Evolutionary conservation across 2,113 vertebrate genomes (phyloP).

Genomic region (Barnardius zonarius): DNA sequence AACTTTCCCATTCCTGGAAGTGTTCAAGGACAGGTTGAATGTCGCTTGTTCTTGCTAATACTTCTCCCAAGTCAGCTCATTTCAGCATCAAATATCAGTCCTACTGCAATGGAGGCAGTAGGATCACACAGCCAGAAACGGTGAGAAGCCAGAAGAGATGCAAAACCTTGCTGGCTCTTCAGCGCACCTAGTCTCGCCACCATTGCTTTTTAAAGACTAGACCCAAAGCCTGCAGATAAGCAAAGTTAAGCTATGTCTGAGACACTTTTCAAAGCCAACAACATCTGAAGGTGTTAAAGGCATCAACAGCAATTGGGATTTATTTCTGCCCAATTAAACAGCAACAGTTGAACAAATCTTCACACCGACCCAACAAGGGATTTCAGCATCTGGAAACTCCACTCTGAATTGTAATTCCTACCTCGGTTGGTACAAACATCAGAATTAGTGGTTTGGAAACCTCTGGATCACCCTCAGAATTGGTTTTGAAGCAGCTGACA

Average conservation of each 20-base stretch:
- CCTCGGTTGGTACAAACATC: not conserved
- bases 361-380: not conserved
- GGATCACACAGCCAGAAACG: not conserved
- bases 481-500: not conserved
- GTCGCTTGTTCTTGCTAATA: not conserved
- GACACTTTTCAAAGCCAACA: not conserved
- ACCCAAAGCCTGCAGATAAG: not conserved
- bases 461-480: not conserved
- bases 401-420: not conserved
- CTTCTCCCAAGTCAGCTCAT: not conserved
- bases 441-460: not conserved
- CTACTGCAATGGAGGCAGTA: not conserved
- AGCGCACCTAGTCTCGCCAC: fast-evolving
- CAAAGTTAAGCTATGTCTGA: not conserved
- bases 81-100: not conserved
- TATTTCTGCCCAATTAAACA: not conserved
- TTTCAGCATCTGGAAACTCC: not conserved
- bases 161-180: not conserved
- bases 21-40: not conserved
- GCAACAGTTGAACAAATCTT: not conserved
- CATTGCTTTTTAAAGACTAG: fast-evolving
- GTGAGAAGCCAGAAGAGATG: not conserved
- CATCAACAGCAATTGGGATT: not conserved
- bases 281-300: not conserved
- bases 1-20: not conserved